Percentiles rank a stretch among this genome's conserved stretches.
phyloP scores from a whole-genome alignment of 2,113 vertebrate genomes.

The Cnemophilus loriae region DNA sequence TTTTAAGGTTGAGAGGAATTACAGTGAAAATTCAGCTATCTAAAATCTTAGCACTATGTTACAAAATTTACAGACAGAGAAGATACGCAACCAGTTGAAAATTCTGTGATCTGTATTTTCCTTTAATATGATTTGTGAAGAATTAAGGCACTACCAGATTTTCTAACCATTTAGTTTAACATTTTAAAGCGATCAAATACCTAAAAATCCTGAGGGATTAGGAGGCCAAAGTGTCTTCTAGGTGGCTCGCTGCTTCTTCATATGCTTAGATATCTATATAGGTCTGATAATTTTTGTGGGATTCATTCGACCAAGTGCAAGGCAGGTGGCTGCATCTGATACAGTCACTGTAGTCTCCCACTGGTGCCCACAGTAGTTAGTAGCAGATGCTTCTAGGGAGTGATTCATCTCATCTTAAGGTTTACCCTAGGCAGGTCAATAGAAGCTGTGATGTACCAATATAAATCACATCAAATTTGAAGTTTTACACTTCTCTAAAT shows the following conservation, averaged over 20 bases:
- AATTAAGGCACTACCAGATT: neutral
- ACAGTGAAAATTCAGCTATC: neutral
- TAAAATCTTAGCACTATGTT: neutral
- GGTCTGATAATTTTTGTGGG: neutral
- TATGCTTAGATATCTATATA: neutral
- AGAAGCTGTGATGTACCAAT: neutral
- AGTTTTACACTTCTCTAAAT: neutral
- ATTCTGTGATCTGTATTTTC: neutral
- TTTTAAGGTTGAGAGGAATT: neutral
- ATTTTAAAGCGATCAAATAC: neutral
- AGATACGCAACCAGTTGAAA: neutral
- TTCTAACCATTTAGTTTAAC: neutral
- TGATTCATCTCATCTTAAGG: constrained; percentile 22
- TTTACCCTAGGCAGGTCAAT: constrained; percentile 1
- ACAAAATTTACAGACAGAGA: neutral
- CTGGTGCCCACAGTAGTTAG: neutral
- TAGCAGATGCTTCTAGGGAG: constrained; percentile 17
- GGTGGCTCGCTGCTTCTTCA: neutral
- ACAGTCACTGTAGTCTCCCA: neutral
- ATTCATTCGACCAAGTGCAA: neutral
- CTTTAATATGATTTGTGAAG: neutral
- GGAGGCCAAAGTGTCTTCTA: neutral
- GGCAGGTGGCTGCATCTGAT: constrained; percentile 36
- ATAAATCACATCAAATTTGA: neutral
- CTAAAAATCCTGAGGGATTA: neutral